Base-by-base conservation (phyloP, 2,113 vertebrate species). In the Aptenodytes forsteri region DNA sequence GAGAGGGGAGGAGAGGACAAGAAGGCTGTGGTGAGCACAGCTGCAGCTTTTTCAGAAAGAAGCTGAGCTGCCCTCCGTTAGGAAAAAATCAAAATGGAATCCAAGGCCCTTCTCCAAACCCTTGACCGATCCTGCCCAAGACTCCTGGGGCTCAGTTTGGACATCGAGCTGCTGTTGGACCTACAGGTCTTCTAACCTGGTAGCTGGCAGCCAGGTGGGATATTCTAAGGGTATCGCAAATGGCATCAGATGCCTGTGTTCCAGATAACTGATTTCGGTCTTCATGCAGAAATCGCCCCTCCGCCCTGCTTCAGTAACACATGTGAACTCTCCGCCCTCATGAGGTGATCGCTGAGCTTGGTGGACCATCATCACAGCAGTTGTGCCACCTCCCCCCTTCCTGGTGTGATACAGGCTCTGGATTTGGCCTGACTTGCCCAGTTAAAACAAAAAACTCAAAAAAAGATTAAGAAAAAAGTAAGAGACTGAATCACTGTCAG, bases 401-500 rank as follows among this genome's bases (percentile, higher is more conserved):
- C 47, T 70, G 72, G 72, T 90, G 79, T 79, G 71, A 91, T 89
- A 83, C 40, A 66, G 65, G 20, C 61, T 89, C 61, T 56, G 49
- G 40, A 46, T 77, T 89, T 90, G 90, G 64, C 64, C 89, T 95
- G 83, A 96, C 62, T 92, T 88, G 83, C 80, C 55, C 71, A 93
- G 58, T 36, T 89, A 80, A 88, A 96, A 96, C 77, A 97, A 94
- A 86, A 82, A 23, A 72, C 94, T 84, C 80, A 91, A 93, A 96
- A 89, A 90, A 92, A 70, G 64, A 84, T 62, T 23, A 58, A 54
- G 81, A 77, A 81, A 81, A 83, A 95, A 87, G 44, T 62, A 95
- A 50, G 65, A 82, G 62, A 67, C 84, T 97, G 91, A 97, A 96
- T 95, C 81, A 77, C 96, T 95, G 95, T 96, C 96, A 97, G 84